Conservation (phyloP, 2,888 invertebrate genomes). For the Harpagoxenus sublaevis region DNA sequence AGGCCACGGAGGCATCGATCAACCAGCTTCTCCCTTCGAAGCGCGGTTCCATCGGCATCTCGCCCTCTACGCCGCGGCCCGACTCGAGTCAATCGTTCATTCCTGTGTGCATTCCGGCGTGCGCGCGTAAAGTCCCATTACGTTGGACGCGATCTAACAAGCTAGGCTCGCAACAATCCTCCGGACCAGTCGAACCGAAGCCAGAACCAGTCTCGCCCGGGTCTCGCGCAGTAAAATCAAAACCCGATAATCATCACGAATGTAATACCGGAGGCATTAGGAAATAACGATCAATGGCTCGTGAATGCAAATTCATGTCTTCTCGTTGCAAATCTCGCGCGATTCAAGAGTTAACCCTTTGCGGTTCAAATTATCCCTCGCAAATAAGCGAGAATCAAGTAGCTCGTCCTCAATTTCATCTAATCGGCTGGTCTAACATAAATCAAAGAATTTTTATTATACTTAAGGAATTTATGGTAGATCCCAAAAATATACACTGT, state of each 20-base stretch:
- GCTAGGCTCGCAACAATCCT: background rate
- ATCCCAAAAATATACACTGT: background rate
- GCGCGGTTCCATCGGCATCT: slow-evolving; percentile 42
- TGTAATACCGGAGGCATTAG: background rate
- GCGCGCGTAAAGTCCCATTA: background rate
- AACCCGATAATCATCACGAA: background rate
- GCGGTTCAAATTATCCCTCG: background rate
- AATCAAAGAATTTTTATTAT: background rate
- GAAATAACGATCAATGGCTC: background rate
- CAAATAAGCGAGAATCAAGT: background rate
- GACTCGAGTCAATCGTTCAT: slow-evolving; percentile 44
- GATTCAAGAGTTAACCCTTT: background rate
- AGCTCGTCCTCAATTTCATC: background rate
- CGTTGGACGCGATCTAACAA: background rate
- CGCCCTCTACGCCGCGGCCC: background rate
- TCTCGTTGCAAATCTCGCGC: background rate
- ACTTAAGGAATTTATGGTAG: background rate
- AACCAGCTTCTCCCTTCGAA: slow-evolving; percentile 59
- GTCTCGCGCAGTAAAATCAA: background rate
- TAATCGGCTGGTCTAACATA: background rate
- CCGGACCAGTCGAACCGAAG: background rate
- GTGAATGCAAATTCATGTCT: background rate
- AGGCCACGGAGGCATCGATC: slow-evolving; percentile 76
- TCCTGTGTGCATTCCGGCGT: slow-evolving; percentile 38
- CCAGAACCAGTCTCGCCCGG: background rate